phyloP scores from a whole-genome alignment of 2,888 invertebrate genomes.

The Onchidella celtica region DNA sequence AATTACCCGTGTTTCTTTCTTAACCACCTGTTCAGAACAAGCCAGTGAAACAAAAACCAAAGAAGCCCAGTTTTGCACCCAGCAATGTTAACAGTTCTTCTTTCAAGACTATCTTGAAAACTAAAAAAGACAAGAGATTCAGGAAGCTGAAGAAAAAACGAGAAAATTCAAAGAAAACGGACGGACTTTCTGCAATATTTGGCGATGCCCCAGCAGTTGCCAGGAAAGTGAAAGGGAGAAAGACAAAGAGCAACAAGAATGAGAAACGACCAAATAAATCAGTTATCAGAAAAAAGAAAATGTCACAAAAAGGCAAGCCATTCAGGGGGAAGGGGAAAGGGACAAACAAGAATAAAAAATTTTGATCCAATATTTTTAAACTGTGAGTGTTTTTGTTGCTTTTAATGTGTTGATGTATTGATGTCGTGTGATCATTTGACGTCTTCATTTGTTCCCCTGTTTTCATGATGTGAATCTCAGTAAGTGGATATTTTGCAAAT shows the following conservation, averaged over 20 bases:
- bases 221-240: conserved; percentile 14
- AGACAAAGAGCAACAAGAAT: neutral
- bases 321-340: conserved; percentile 5
- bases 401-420: too few species aligned
- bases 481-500: too few species aligned
- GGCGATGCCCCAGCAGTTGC: conserved; percentile 8
- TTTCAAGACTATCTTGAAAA: conserved; percentile 33
- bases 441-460: too few species aligned
- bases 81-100: conserved; percentile 35
- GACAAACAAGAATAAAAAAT: neutral
- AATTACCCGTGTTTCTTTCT: too few species aligned
- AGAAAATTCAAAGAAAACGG: conserved; percentile 29
- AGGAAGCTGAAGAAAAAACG: conserved; percentile 46
- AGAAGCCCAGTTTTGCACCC: conserved; percentile 37
- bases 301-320: conserved; percentile 1
- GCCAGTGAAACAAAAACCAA: neutral
- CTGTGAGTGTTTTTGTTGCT: too few species aligned
- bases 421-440: too few species aligned
- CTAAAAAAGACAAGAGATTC: conserved; percentile 34
- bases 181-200: conserved; percentile 37
- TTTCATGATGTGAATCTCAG: too few species aligned
- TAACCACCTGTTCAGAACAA: conserved; percentile 23
- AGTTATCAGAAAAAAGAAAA: neutral
- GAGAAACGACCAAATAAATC: neutral
- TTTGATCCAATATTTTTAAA: neutral